Evolutionary conservation across 2,888 invertebrate genomes (phyloP).

Genomic region (Acanthosepion pharaonis): DNA sequence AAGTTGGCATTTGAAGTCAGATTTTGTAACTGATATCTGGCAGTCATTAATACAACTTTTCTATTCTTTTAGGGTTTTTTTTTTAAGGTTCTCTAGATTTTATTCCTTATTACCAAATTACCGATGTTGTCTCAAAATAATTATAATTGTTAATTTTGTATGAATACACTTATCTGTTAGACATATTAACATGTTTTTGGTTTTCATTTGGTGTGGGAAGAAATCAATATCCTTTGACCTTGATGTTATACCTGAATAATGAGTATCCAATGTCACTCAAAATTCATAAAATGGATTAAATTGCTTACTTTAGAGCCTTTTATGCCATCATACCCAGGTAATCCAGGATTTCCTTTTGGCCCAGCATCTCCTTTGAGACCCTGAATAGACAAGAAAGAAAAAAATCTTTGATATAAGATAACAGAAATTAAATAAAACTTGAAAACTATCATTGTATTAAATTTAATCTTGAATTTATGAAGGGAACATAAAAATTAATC

Average conservation of each 20-base stretch:
- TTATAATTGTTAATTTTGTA: too few relatives aligned
- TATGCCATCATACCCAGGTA: conserved; percentile 45
- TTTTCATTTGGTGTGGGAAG: too few relatives aligned
- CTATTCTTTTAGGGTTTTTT: too few relatives aligned
- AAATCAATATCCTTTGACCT: background rate
- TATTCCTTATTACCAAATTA: too few relatives aligned
- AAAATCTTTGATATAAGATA: background rate
- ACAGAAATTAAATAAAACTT: too few relatives aligned
- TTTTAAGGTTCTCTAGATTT: too few relatives aligned
- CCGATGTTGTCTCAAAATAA: too few relatives aligned
- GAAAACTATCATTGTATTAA: too few relatives aligned
- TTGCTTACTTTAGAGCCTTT: conserved; percentile 45
- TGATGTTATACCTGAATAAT: background rate
- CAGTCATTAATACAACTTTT: too few relatives aligned
- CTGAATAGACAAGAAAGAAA: background rate
- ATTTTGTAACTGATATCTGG: too few relatives aligned
- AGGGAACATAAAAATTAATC: background rate
- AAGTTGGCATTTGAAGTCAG: too few relatives aligned
- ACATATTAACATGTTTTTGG: background rate
- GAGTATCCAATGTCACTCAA: background rate
- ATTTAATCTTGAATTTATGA: too few relatives aligned
- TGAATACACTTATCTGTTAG: background rate
- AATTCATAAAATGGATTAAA: background rate
- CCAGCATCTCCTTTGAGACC: conserved; percentile 18
- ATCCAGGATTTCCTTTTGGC: conserved; percentile 42